Percentiles rank a stretch among this genome's conserved stretches.
phyloP scores from a whole-genome alignment of 2,113 vertebrate genomes.

The Pelvicachromis taeniatus region DNA sequence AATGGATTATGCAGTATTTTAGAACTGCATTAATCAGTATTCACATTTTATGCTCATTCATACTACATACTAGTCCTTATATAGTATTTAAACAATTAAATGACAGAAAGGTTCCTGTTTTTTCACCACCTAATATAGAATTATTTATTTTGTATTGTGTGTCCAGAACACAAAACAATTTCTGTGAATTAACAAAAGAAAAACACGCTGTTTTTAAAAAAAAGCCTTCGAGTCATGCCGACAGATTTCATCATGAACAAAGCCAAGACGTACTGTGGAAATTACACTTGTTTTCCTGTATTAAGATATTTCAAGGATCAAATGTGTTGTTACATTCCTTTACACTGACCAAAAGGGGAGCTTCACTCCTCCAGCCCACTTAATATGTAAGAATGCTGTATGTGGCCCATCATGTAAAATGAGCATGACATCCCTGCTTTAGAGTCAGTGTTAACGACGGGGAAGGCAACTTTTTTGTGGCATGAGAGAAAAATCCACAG shows the following conservation, averaged over 20 bases:
- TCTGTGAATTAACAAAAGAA: not conserved
- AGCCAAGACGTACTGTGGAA: not conserved
- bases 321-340: too few relatives aligned
- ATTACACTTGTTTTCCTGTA: too few relatives aligned
- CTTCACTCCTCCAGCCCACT: too few relatives aligned
- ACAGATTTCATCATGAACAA: not conserved
- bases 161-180: fast-evolving
- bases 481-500: not conserved
- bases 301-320: too few relatives aligned
- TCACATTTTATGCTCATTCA: not conserved
- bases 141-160: not conserved
- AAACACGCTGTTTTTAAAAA: not conserved
- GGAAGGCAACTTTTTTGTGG: not conserved
- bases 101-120: too few relatives aligned
- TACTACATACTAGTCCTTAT: not conserved
- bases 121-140: not conserved
- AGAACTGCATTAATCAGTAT: not conserved
- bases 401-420: too few relatives aligned
- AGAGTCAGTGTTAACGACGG: too few relatives aligned
- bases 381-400: too few relatives aligned
- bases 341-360: too few relatives aligned
- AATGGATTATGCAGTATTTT: not conserved
- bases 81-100: not conserved
- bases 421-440: too few relatives aligned
- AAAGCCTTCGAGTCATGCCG: fast-evolving